Base-by-base conservation (phyloP, 2,797 vertebrate species). In the Sternotherus odoratus region DNA sequence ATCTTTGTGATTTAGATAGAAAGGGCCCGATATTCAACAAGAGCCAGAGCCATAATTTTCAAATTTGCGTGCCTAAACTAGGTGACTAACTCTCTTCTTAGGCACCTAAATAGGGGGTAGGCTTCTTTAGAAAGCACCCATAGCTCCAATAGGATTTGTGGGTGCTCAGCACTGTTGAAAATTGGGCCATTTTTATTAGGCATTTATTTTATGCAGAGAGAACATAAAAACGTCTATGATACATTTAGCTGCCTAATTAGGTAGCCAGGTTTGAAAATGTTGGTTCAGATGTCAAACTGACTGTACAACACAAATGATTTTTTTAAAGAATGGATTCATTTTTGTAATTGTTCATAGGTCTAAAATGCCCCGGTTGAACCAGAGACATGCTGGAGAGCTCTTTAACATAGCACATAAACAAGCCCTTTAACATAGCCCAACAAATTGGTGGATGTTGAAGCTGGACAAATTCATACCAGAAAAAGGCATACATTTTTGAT, bases 191-290 rank as follows among this genome's bases (percentile, higher is more conserved):
- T 69, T 36, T 69, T n/a, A 21, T 39, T 12, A 23, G 66, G 36
- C n/a, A n/a, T n/a, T n/a, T n/a, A n/a, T n/a, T n/a, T n/a, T n/a
- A n/a, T n/a, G n/a, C n/a, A n/a, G n/a, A n/a, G n/a, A n/a, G n/a
- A n/a, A n/a, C n/a, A n/a, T n/a, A n/a, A n/a, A n/a, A n/a, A n/a
- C 3, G 9, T 12, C 21, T 12, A 69, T 24, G 36, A 33, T 8
- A 60, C 9, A 69, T 5, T 0, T 0, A 8, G 80, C 46, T 1
- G 63, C 0, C 5, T 8, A 4, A 2, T 23, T 66, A 3, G 49
- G 91, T 81, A 57, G 82, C 8, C 0, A 4, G 21, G 36, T n/a
- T 28, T 3, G 66, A 77, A 36, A 74, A 43, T 0, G 23, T 0
- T 13, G 79, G 4, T 72, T 49, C 4, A 5, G 5, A 1, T 30